phyloP scores from a whole-genome alignment of 2,113 vertebrate genomes.

The Chaenogobius annularis region DNA sequence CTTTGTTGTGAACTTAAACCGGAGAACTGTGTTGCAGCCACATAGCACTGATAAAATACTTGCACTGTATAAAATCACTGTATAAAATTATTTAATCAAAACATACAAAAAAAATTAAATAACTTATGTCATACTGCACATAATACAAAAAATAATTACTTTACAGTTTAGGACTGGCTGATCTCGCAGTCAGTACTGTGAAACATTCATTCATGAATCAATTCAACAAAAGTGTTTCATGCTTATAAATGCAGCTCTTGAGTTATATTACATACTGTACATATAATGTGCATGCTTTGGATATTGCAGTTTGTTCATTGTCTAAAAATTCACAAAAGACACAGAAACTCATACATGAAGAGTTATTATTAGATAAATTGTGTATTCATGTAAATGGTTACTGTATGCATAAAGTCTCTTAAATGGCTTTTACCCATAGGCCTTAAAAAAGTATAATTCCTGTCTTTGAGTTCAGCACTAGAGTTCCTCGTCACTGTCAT shows the following conservation, averaged over 20 bases:
- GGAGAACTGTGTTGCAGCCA: too few relatives aligned
- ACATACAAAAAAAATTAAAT: slow-evolving; percentile 57
- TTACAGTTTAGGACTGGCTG: slow-evolving; percentile 12
- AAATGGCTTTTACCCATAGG: slow-evolving; percentile 47
- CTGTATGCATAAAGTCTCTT: slow-evolving; percentile 41
- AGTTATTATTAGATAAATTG: slow-evolving; percentile 33
- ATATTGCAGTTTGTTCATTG: slow-evolving; percentile 55
- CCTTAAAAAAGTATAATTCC: neutral
- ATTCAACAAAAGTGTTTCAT: slow-evolving; percentile 30
- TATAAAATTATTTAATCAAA: slow-evolving; percentile 77
- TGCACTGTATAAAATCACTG: slow-evolving; percentile 22
- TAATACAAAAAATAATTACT: slow-evolving; percentile 18
- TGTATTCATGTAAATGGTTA: slow-evolving; percentile 47
- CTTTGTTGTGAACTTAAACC: neutral
- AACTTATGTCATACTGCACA: slow-evolving; percentile 46
- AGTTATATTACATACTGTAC: slow-evolving; percentile 29
- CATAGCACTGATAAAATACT: neutral
- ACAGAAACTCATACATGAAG: slow-evolving; percentile 32
- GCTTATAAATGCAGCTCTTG: slow-evolving; percentile 33
- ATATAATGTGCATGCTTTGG: slow-evolving; percentile 57
- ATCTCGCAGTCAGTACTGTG: neutral
- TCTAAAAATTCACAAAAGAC: slow-evolving; percentile 28
- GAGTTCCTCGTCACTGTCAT: slow-evolving; percentile 92
- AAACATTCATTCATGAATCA: neutral
- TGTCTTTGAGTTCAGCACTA: slow-evolving; percentile 63